Evolutionary conservation across 2,888 invertebrate species (phyloP).

Genomic region (Mythimna loreyi): DNA sequence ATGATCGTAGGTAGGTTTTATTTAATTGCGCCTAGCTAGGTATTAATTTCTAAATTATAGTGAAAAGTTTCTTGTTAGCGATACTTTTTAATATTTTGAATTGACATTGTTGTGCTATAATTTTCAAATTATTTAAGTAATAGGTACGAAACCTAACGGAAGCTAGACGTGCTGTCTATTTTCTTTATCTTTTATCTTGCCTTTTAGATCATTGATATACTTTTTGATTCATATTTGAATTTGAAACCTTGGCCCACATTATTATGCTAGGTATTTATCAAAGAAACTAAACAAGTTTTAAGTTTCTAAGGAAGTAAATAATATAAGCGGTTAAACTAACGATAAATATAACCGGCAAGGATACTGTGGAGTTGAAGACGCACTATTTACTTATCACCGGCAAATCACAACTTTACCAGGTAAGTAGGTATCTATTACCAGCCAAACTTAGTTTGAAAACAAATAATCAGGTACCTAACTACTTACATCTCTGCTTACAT

Average conservation of each 20-base stretch:
- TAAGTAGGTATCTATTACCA: too few relatives aligned
- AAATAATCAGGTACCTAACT: neutral
- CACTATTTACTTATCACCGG: neutral
- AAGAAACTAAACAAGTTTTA: neutral
- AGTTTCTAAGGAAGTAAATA: neutral
- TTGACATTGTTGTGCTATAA: neutral
- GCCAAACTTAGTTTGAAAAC: neutral
- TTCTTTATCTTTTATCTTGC: neutral
- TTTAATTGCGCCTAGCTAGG: neutral
- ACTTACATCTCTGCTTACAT: constrained; percentile 10
- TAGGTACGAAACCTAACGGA: too few relatives aligned
- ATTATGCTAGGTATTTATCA: neutral
- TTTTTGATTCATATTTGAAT: neutral
- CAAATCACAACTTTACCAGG: neutral
- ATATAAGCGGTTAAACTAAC: neutral
- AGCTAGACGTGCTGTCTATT: neutral
- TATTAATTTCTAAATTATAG: too few relatives aligned
- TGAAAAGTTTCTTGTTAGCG: too few relatives aligned
- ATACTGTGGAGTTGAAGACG: neutral
- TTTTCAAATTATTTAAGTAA: too few relatives aligned
- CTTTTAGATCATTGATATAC: neutral
- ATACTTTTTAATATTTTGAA: too few relatives aligned
- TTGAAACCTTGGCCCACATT: neutral
- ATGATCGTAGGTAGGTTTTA: too few relatives aligned
- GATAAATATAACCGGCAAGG: neutral